phyloP scores from a whole-genome alignment of 2,888 invertebrate species.

The Tachina lurida region DNA sequence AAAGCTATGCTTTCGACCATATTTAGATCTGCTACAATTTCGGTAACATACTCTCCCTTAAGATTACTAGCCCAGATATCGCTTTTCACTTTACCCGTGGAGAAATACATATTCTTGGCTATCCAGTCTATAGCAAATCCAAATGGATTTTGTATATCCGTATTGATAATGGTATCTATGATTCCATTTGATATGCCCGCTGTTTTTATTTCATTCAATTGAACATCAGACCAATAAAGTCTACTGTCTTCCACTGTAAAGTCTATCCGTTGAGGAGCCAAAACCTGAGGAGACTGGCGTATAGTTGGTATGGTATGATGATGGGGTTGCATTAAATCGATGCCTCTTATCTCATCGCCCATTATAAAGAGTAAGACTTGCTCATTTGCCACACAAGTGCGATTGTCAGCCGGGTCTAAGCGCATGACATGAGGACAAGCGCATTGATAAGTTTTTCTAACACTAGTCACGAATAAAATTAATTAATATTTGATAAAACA shows the following conservation, averaged over 20 bases:
- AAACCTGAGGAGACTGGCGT: constrained; percentile 84
- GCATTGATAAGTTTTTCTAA: constrained; percentile 87
- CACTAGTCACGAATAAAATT: constrained; percentile 78
- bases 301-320: constrained; percentile 93
- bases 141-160: constrained; percentile 84
- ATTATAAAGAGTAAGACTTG: constrained; percentile 90
- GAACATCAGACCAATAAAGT: constrained; percentile 91
- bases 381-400: constrained; percentile 87
- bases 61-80: constrained; percentile 88
- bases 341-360: constrained; percentile 91
- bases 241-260: constrained; percentile 86
- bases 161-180: constrained; percentile 89
- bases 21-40: constrained; percentile 80
- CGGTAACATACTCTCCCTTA: constrained; percentile 88
- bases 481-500: background rate
- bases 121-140: constrained; percentile 94
- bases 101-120: constrained; percentile 86
- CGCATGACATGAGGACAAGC: constrained; percentile 95
- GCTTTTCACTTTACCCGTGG: constrained; percentile 84
- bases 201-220: constrained; percentile 89
- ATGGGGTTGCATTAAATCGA: constrained; percentile 89
- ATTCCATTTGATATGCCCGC: constrained; percentile 87
- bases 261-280: constrained; percentile 88
- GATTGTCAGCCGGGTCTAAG: constrained; percentile 86
- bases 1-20: constrained; percentile 87